A percentile compares a stretch with the other conserved stretches of the same genome.
Conservation (phyloP, 1,140 invertebrate species). For the Eriosoma lanigerum region DNA sequence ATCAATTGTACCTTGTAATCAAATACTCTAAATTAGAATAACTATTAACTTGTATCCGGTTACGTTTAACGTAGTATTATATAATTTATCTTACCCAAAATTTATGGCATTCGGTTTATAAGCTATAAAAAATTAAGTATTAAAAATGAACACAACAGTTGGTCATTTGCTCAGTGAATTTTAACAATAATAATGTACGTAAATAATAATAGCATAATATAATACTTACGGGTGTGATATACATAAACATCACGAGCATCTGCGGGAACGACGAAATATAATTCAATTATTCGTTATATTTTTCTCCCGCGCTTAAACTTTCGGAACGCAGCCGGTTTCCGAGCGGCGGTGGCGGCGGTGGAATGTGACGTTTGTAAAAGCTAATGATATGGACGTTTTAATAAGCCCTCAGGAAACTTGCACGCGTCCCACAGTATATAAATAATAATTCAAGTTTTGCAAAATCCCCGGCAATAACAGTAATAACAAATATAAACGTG, state of each 20-base stretch:
- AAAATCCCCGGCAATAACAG: slow-evolving; percentile 48
- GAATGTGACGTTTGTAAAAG: slow-evolving; percentile 37
- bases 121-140: too few relatives aligned
- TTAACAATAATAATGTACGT: too few relatives aligned
- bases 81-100: too few relatives aligned
- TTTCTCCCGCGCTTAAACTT: slow-evolving; percentile 17
- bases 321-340: slow-evolving; percentile 7
- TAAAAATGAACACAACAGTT: too few relatives aligned
- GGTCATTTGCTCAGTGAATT: too few relatives aligned
- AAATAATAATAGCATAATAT: too few relatives aligned
- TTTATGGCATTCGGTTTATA: too few relatives aligned
- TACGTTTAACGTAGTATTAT: too few relatives aligned
- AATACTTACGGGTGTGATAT: too few relatives aligned
- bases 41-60: too few relatives aligned
- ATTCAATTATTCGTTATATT: slow-evolving; percentile 35
- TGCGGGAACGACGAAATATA: not conserved
- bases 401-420: slow-evolving; percentile 40
- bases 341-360: not conserved
- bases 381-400: slow-evolving; percentile 49
- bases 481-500: slow-evolving; percentile 50
- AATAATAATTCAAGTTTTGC: slow-evolving; percentile 48
- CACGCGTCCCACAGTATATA: slow-evolving; percentile 1
- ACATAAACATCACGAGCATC: not conserved
- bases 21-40: too few relatives aligned
- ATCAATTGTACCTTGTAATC: too few relatives aligned